Evolutionary conservation across 2,888 invertebrate genomes (phyloP).

Genomic region (Hanleya hanleyi): DNA sequence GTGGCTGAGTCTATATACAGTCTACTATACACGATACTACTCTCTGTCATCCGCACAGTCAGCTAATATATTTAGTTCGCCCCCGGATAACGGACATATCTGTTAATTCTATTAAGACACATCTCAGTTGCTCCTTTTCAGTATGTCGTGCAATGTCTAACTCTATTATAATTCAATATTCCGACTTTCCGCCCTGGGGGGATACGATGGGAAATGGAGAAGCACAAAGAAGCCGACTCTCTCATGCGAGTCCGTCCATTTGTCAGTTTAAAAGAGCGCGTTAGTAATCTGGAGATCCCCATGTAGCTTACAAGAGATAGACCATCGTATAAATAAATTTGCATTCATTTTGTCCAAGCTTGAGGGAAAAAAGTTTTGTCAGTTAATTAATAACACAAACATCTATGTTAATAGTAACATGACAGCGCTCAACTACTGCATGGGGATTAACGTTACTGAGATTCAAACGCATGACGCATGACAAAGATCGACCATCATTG

Average conservation of each 20-base stretch:
- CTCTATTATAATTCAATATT: constrained; percentile 8
- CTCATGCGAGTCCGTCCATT: background rate
- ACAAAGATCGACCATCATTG: too few species aligned
- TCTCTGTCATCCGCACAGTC: too few species aligned
- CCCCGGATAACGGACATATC: constrained; percentile 3
- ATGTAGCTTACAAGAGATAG: too few species aligned
- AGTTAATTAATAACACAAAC: background rate
- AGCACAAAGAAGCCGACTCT: background rate
- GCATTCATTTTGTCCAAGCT: background rate
- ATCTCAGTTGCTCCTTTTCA: constrained; percentile 2
- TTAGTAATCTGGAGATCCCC: too few species aligned
- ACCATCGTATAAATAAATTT: background rate
- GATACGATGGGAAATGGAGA: background rate
- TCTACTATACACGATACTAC: too few species aligned
- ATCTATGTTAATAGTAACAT: too few species aligned
- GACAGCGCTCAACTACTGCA: too few species aligned
- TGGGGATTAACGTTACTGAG: too few species aligned
- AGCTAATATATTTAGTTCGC: background rate
- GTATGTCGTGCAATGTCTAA: background rate
- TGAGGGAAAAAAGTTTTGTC: background rate
- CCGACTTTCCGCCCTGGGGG: background rate
- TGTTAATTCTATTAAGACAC: background rate
- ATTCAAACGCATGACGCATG: too few species aligned
- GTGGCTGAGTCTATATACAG: too few species aligned
- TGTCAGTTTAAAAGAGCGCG: background rate